Conservation (phyloP, 2,888 invertebrate genomes). For the Coecobrya sp. region DNA sequence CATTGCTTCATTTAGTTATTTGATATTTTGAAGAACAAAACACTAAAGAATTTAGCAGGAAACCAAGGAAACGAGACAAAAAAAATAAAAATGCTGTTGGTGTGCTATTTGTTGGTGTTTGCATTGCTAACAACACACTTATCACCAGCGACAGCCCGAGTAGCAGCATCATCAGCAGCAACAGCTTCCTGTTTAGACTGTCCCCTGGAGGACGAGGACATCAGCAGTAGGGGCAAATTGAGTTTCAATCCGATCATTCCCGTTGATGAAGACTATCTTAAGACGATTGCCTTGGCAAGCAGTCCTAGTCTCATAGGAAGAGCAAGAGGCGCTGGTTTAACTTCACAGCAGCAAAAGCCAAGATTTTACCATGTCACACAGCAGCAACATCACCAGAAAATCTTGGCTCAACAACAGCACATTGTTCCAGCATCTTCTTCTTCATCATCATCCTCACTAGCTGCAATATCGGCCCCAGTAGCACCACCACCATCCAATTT, state of each 20-base stretch:
- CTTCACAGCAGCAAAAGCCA: slow-evolving; percentile 35
- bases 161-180: not conserved
- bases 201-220: slow-evolving; percentile 46
- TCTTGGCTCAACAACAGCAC: slow-evolving; percentile 58
- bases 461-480: not conserved
- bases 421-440: slow-evolving; percentile 23
- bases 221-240: slow-evolving; percentile 62
- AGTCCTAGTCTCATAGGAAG: slow-evolving; percentile 18
- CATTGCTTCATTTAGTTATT: not conserved
- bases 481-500: slow-evolving; percentile 53
- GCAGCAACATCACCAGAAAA: slow-evolving; percentile 52
- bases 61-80: not conserved
- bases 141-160: slow-evolving; percentile 29
- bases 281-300: slow-evolving; percentile 45
- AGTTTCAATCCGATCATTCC: slow-evolving; percentile 38
- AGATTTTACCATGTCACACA: slow-evolving; percentile 1
- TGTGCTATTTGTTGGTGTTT: slow-evolving; percentile 41
- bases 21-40: slow-evolving; percentile 23
- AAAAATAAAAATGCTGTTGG: slow-evolving; percentile 36
- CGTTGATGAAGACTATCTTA: slow-evolving; percentile 53
- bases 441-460: slow-evolving; percentile 1
- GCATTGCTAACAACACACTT: slow-evolving; percentile 33
- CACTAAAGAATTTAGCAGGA: not conserved
- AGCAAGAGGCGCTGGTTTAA: not conserved
- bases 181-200: slow-evolving; percentile 68